Evolutionary conservation across 2,888 invertebrate genomes (phyloP).

Genomic region (Latheticus oryzae): DNA sequence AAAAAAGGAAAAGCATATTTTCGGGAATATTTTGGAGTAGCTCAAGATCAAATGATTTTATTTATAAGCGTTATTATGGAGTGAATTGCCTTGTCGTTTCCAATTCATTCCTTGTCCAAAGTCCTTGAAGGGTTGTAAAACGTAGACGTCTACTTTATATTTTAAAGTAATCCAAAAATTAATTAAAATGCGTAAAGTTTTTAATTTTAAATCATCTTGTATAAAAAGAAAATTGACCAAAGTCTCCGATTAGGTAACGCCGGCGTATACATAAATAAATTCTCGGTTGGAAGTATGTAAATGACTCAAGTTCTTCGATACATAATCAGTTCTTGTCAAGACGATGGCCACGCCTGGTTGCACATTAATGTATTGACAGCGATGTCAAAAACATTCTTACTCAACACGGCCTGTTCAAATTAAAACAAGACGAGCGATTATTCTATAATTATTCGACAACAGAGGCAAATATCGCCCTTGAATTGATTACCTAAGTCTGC

Average conservation of each 20-base stretch:
- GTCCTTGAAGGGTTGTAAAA: neutral
- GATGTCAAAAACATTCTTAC: slow-evolving; percentile 63
- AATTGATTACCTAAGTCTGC: slow-evolving; percentile 43
- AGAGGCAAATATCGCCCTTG: slow-evolving; percentile 29
- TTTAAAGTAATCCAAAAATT: slow-evolving; percentile 31
- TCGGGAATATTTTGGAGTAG: too few species aligned
- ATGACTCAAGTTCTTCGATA: slow-evolving; percentile 50
- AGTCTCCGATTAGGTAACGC: slow-evolving; percentile 27
- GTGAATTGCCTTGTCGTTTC: too few species aligned
- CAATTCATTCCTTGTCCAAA: neutral
- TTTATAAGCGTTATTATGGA: too few species aligned
- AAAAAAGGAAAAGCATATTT: too few species aligned
- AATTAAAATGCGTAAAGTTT: slow-evolving; percentile 33
- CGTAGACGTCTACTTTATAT: slow-evolving; percentile 8
- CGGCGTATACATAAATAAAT: slow-evolving; percentile 41
- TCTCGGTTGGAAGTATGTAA: slow-evolving; percentile 39
- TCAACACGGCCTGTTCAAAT: slow-evolving; percentile 54
- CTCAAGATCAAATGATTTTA: neutral
- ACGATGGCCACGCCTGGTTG: slow-evolving; percentile 55
- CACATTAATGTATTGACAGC: slow-evolving; percentile 57
- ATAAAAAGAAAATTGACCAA: slow-evolving; percentile 23
- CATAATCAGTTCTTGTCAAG: slow-evolving; percentile 58
- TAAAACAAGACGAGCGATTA: slow-evolving; percentile 48
- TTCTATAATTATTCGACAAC: slow-evolving; percentile 41
- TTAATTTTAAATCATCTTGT: slow-evolving; percentile 28